Percentiles rank a stretch among this genome's conserved stretches.
Evolutionary conservation across 2,113 vertebrate genomes (phyloP).

Genomic region (Gymnogyps californianus): DNA sequence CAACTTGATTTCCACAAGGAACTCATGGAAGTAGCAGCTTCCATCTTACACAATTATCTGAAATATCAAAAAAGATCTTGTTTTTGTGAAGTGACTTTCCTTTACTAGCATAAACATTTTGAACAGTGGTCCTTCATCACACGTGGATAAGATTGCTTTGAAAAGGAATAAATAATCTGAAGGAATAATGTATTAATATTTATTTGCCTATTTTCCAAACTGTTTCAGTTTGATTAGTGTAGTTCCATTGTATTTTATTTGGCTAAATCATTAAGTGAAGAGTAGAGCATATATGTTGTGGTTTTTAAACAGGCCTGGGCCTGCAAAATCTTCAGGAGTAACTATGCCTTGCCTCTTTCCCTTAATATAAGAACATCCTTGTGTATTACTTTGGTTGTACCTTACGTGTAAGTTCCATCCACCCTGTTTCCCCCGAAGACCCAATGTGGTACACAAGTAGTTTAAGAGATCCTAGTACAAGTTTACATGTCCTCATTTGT

Average conservation of each 20-base stretch:
- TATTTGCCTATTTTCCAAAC: background rate
- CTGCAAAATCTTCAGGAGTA: background rate
- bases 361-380: rapidly evolving
- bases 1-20: background rate
- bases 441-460: too few species aligned
- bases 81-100: background rate
- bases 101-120: background rate
- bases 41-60: background rate
- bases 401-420: background rate
- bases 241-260: background rate
- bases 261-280: background rate
- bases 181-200: background rate
- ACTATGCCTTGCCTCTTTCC: background rate
- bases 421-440: rapidly evolving
- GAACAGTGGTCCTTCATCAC: background rate
- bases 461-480: background rate
- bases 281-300: background rate
- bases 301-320: background rate
- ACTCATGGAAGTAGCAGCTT: background rate
- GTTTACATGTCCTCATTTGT: background rate
- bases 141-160: background rate
- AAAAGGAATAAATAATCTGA: background rate
- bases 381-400: background rate
- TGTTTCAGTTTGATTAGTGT: background rate
- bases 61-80: background rate